These are phyloP conservation scores for Dendrolimus houi DNA, from an alignment of 2,888 invertebrate species.

Conservation along the genomic window DNA sequence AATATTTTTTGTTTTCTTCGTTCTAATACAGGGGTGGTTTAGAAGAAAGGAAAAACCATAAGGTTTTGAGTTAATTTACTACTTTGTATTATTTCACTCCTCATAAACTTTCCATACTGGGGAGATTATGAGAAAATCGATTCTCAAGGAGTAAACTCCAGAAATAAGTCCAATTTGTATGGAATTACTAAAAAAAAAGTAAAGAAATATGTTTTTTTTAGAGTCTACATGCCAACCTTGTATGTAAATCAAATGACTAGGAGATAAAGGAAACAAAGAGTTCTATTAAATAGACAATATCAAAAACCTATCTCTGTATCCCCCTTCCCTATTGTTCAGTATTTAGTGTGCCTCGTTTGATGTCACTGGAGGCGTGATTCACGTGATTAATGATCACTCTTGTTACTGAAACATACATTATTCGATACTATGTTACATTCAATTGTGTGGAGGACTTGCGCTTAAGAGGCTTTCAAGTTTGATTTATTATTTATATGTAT, in stretches of 20 bases:
- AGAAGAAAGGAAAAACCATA: too few species aligned
- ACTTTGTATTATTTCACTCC: too few species aligned
- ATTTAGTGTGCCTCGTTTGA: background rate
- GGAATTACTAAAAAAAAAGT: too few species aligned
- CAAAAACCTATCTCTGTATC: background rate
- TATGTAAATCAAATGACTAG: background rate
- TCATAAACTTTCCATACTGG: too few species aligned
- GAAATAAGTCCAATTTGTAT: too few species aligned
- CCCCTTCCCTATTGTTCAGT: background rate
- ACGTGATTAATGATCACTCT: slow-evolving; percentile 9
- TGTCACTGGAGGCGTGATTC: slow-evolving; percentile 1
- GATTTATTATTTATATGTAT: background rate
- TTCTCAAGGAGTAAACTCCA: too few species aligned
- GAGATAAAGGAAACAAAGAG: background rate
- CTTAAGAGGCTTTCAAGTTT: background rate
- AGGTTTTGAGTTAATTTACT: too few species aligned
- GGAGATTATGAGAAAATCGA: too few species aligned
- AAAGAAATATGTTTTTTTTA: background rate
- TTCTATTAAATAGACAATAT: background rate
- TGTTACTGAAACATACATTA: background rate
- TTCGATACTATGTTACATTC: background rate
- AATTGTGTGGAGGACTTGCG: background rate
- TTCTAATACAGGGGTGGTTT: too few species aligned
- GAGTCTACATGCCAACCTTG: background rate
- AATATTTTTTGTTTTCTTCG: too few species aligned